Percentiles rank a stretch among this genome's conserved stretches.
Evolutionary conservation across 2,888 invertebrate species (phyloP).

Genomic region (Drymonia ruficornis): DNA sequence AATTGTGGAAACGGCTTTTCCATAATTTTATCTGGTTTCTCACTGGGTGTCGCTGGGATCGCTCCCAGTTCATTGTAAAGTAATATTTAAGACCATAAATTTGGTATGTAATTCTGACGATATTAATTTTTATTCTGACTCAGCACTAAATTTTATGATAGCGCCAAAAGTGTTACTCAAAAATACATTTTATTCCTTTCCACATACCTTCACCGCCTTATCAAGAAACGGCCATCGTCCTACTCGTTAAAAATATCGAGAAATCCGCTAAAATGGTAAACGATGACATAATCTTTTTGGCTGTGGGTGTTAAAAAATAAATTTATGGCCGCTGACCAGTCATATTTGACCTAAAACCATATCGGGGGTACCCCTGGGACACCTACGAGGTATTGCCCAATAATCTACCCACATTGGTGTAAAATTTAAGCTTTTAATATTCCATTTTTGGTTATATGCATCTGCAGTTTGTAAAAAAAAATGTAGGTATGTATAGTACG

Average conservation of each 20-base stretch:
- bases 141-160: neutral
- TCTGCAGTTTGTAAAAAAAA: neutral
- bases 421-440: neutral
- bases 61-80: no score
- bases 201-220: constrained; percentile 3
- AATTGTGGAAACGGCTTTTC: no score
- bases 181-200: neutral
- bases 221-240: constrained; percentile 10
- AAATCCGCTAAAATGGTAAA: constrained; percentile 28
- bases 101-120: no score
- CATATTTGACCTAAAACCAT: constrained; percentile 35
- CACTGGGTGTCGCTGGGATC: no score
- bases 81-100: neutral
- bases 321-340: constrained; percentile 34
- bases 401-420: constrained; percentile 20
- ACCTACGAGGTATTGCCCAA: constrained; percentile 23
- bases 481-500: no score
- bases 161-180: neutral
- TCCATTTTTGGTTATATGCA: neutral
- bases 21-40: no score
- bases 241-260: constrained; percentile 25
- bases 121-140: no score
- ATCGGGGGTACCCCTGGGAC: constrained; percentile 31
- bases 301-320: constrained; percentile 39
- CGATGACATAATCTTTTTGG: constrained; percentile 39